Evolutionary conservation across 92 coral and sea anemone species (phyloP), one percentile per base, ranked within the genome.

Genomic region (Zoanthus sociatus): DNA sequence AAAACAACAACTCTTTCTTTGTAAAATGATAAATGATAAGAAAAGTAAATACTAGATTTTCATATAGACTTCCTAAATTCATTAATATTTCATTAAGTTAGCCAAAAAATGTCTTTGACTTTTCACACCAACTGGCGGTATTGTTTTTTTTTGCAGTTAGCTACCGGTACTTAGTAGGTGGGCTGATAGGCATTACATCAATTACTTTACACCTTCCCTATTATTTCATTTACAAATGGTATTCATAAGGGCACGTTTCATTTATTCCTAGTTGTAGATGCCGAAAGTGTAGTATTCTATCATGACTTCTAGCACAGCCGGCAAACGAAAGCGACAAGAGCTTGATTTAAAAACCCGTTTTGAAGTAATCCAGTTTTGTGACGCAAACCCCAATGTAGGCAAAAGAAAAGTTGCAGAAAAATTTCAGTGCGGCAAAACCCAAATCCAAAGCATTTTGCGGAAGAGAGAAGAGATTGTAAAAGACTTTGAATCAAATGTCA

Each of bases 351-450:
- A 89, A 89, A 63, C 82, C 44, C 85, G 82, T 7, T 84, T 61
- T 89, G 92, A 84, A 89, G 92, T 89, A 9, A 60, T 89, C 78
- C 55, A 61, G 70, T 77, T 77, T 77, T 64, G 90, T 73, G 90
- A 77, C 42, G 82, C 88, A 73, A 85, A 86, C 69, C 87, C 92
- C 64, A 60, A 67, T 11, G 89, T 42, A 67, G 83, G 89, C 83
- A 78, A 75, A 50, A 90, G 90, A 78, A 85, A 86, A 79, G 67
- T 90, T 56, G 87, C 83, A 78, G 92, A 85, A 86, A 69, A 90
- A 60, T 86, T 90, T 90, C 56, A 78, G 60, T 85, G 89, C 71
- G 89, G 92, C 31, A 90, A 70, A 85, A 90, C 92, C 71, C 92
- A 90, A 78, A 90, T 90, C 44, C 89, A 90, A 76, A 78, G 32